Evolutionary conservation across 2,797 vertebrate genomes (phyloP).

Genomic region (Megalops cyprinoides): DNA sequence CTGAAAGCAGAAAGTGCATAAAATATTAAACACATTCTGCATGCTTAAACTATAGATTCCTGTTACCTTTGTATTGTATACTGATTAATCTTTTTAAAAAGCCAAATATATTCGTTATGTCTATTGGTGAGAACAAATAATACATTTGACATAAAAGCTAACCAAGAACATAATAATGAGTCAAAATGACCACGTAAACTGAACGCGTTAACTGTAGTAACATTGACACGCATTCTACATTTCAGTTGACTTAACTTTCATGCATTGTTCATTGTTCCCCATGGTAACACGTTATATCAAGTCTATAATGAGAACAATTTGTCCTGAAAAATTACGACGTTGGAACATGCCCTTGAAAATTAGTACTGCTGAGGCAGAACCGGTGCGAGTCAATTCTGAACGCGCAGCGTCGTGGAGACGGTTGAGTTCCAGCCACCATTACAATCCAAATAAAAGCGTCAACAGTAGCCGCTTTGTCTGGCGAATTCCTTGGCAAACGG

Average conservation of each 20-base stretch:
- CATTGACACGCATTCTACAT: neutral
- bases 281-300: neutral
- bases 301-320: neutral
- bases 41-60: too few species aligned
- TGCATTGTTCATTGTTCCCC: neutral
- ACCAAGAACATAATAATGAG: too few species aligned
- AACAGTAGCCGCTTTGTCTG: slow-evolving; percentile 30
- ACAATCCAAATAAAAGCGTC: slow-evolving; percentile 7
- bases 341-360: slow-evolving; percentile 20
- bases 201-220: neutral
- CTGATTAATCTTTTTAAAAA: too few species aligned
- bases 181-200: neutral
- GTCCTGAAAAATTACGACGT: slow-evolving; percentile 1
- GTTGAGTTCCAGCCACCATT: neutral
- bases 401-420: neutral
- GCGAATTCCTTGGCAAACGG: slow-evolving; percentile 15
- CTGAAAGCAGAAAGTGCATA: too few species aligned
- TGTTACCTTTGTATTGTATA: too few species aligned
- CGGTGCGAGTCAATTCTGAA: neutral
- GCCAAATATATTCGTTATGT: too few species aligned
- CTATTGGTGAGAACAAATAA: too few species aligned
- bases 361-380: neutral
- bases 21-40: too few species aligned
- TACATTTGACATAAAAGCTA: too few species aligned
- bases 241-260: neutral